Percentiles rank a stretch among this genome's conserved stretches.
Evolutionary conservation across 2,888 invertebrate genomes (phyloP).

Genomic region (Osedax frankpressi): DNA sequence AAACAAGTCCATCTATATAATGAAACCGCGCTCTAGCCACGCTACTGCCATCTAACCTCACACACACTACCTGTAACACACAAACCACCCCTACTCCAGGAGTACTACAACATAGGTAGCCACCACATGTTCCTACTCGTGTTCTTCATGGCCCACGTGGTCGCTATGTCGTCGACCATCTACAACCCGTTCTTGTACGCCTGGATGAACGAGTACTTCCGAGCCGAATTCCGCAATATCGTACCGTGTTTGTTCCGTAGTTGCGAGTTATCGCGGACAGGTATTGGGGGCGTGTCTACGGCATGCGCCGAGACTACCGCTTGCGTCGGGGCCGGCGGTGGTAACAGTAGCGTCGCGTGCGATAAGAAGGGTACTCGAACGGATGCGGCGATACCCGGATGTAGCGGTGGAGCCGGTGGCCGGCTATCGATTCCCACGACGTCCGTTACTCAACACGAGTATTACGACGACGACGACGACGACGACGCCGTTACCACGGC

Average conservation of each 20-base stretch:
- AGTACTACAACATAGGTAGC: slow-evolving; percentile 41
- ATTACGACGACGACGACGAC: not conserved
- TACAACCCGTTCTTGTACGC: slow-evolving; percentile 89
- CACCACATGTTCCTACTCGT: slow-evolving; percentile 73
- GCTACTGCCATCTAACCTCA: too few relatives aligned
- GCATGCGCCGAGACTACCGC: not conserved
- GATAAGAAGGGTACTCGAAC: not conserved
- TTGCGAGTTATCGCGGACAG: too few relatives aligned
- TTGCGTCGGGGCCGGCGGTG: not conserved
- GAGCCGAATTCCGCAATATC: slow-evolving; percentile 63
- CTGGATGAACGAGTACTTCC: slow-evolving; percentile 86
- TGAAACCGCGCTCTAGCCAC: too few relatives aligned
- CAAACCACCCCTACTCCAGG: slow-evolving; percentile 22
- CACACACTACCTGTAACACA: too few relatives aligned
- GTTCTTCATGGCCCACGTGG: slow-evolving; percentile 74
- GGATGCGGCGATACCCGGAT: not conserved
- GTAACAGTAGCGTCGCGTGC: not conserved
- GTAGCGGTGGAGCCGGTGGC: too few relatives aligned
- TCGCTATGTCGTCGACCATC: slow-evolving; percentile 84
- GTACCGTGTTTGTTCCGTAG: slow-evolving; percentile 43
- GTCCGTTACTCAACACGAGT: not conserved
- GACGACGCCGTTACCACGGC: not conserved
- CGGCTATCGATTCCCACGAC: not conserved
- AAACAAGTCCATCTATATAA: too few relatives aligned
- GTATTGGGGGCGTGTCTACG: too few relatives aligned